Conservation (phyloP, 2,113 vertebrate genomes). For the Mirounga angustirostris region DNA sequence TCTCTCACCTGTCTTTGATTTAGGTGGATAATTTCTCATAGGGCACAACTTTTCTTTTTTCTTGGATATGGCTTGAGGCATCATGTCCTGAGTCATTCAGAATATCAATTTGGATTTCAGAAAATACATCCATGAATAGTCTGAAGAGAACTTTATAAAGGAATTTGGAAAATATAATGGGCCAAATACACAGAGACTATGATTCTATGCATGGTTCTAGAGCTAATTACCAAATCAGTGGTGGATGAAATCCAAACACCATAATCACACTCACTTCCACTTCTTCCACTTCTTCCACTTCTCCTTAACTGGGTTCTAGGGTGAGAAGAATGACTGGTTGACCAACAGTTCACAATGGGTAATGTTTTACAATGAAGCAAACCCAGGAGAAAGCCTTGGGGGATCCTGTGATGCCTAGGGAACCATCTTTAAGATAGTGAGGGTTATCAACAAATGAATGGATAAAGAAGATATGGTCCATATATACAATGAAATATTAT, state of each 20-base stretch:
- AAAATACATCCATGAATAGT: neutral
- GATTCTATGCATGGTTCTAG: neutral
- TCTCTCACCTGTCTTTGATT: neutral
- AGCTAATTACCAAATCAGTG: neutral
- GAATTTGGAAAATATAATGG: neutral
- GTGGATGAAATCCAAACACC: neutral
- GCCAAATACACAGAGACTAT: neutral
- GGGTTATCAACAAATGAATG: too few relatives aligned
- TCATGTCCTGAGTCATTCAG: neutral
- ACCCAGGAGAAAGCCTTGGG: neutral
- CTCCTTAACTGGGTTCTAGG: neutral
- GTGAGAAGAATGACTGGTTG: neutral
- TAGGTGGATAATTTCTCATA: neutral
- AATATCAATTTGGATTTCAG: conserved; percentile 7
- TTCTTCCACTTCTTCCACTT: neutral
- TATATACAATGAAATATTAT: too few relatives aligned
- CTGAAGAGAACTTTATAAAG: neutral
- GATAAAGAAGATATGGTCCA: too few relatives aligned
- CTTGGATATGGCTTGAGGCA: neutral
- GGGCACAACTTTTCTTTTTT: neutral
- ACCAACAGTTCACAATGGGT: neutral
- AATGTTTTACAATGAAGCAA: neutral
- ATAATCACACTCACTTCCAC: neutral
- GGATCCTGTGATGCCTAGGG: neutral
- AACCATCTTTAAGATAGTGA: neutral